A percentile compares a stretch with the other conserved stretches of the same genome.
Conservation (phyloP, 2,888 invertebrate species). For the Biston stratarius region DNA sequence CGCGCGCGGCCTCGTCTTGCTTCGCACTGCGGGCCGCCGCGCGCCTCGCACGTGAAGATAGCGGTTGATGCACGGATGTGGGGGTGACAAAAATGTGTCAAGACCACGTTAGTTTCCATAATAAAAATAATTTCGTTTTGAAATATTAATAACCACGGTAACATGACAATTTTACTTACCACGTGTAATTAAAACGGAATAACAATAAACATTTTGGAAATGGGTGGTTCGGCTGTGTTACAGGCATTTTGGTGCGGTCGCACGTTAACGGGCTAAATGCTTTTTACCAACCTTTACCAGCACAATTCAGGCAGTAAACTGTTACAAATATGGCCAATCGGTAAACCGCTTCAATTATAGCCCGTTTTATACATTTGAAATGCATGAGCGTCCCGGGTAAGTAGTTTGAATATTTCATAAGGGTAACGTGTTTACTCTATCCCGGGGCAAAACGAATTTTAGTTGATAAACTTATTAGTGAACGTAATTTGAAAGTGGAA, state of each 20-base stretch:
- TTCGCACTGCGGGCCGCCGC: too few species aligned
- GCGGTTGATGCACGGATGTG: too few species aligned
- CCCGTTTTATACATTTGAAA: conserved; percentile 46
- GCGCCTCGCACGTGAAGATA: too few species aligned
- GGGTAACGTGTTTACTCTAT: conserved; percentile 34
- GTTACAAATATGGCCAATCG: conserved; percentile 46
- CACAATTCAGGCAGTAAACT: conserved; percentile 33
- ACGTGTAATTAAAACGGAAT: conserved; percentile 17
- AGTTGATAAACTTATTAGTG: conserved; percentile 37
- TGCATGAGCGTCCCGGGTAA: conserved; percentile 42
- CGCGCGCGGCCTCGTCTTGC: too few species aligned
- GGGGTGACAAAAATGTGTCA: too few species aligned
- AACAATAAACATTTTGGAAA: conserved; percentile 33
- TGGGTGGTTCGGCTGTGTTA: conserved; percentile 30
- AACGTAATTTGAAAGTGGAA: conserved; percentile 29
- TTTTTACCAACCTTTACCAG: conserved; percentile 26
- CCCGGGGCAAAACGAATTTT: conserved; percentile 32
- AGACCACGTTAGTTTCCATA: too few species aligned
- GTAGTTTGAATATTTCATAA: conserved; percentile 47
- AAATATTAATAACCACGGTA: neutral
- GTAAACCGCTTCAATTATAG: conserved; percentile 50
- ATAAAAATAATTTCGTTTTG: neutral
- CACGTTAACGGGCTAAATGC: conserved; percentile 24
- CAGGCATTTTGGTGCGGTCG: conserved; percentile 42
- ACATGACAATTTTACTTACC: conserved; percentile 10